A percentile compares a stretch with the other conserved stretches of the same genome.
Conservation (phyloP, 2,113 vertebrate genomes). For the Eptesicus fuscus region DNA sequence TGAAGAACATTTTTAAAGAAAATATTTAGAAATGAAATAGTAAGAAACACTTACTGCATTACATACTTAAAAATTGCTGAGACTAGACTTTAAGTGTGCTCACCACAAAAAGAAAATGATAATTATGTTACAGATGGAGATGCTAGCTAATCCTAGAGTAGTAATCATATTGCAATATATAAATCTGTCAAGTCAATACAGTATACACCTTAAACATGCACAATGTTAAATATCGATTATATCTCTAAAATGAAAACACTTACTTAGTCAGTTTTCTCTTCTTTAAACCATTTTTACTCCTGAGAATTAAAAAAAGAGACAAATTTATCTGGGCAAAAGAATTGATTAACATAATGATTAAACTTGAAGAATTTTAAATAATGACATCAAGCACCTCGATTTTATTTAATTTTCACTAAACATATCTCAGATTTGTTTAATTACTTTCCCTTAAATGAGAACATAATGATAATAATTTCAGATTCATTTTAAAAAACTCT, state of each 20-base stretch:
- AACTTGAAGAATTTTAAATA: slow-evolving; percentile 20
- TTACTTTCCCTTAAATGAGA: slow-evolving; percentile 24
- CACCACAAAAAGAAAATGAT: background rate
- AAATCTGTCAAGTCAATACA: background rate
- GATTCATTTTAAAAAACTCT: background rate
- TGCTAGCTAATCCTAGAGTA: background rate
- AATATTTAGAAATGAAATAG: slow-evolving; percentile 28
- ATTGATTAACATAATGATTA: slow-evolving; percentile 23
- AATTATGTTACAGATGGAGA: background rate
- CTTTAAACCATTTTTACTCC: slow-evolving; percentile 98
- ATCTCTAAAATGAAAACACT: slow-evolving; percentile 47
- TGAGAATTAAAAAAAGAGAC: slow-evolving; percentile 77
- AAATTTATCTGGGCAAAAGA: slow-evolving; percentile 35
- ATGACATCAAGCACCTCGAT: background rate
- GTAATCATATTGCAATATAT: background rate
- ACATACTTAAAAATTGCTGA: background rate
- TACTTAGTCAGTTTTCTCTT: slow-evolving; percentile 98
- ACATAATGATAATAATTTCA: slow-evolving; percentile 27
- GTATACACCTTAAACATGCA: background rate
- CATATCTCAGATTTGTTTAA: slow-evolving; percentile 8
- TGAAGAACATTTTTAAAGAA: background rate
- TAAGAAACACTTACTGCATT: slow-evolving; percentile 80
- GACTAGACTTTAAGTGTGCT: background rate
- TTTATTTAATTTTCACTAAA: slow-evolving; percentile 47
- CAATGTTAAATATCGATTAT: background rate